A percentile compares a stretch with the other conserved stretches of the same genome.
These are phyloP conservation scores for Theristus sp. DNA, from an alignment of 2,888 invertebrate genomes.

Conservation along the genomic window DNA sequence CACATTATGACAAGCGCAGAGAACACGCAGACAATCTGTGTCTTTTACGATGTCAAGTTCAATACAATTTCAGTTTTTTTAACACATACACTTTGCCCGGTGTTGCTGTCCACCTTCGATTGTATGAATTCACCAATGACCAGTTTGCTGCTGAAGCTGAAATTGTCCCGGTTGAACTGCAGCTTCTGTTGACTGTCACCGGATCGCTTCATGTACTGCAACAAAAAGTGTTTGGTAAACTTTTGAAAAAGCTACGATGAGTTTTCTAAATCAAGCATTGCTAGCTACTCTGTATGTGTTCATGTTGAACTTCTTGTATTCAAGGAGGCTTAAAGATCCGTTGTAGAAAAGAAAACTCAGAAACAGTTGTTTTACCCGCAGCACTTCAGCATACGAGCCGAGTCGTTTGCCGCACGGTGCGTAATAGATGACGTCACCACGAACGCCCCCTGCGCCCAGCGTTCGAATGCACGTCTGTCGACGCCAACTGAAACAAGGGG, in stretches of 20 bases:
- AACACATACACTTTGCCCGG: neutral
- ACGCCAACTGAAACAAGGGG: conserved; percentile 13
- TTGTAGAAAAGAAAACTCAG: too few relatives aligned
- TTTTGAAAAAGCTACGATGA: too few relatives aligned
- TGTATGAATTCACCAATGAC: conserved; percentile 79
- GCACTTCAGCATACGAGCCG: conserved; percentile 43
- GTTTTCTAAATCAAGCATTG: too few relatives aligned
- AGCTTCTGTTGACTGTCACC: neutral
- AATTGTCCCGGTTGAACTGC: conserved; percentile 55
- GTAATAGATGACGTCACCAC: conserved; percentile 80
- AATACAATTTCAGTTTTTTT: neutral
- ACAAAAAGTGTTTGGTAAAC: too few relatives aligned
- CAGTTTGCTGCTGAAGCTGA: conserved; percentile 71
- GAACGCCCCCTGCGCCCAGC: conserved; percentile 46
- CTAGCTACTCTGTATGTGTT: too few relatives aligned
- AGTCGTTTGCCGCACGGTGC: conserved; percentile 47
- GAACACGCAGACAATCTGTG: too few relatives aligned
- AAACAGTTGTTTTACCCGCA: too few relatives aligned
- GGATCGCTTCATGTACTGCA: too few relatives aligned
- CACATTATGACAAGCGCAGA: too few relatives aligned
- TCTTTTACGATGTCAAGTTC: too few relatives aligned
- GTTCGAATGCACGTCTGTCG: conserved; percentile 18
- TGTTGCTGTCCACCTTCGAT: conserved; percentile 36
- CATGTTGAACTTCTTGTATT: too few relatives aligned
- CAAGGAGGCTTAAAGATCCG: too few relatives aligned